Evolutionary conservation across 2,888 invertebrate species (phyloP).

Genomic region (Ichneumoninae sp.): DNA sequence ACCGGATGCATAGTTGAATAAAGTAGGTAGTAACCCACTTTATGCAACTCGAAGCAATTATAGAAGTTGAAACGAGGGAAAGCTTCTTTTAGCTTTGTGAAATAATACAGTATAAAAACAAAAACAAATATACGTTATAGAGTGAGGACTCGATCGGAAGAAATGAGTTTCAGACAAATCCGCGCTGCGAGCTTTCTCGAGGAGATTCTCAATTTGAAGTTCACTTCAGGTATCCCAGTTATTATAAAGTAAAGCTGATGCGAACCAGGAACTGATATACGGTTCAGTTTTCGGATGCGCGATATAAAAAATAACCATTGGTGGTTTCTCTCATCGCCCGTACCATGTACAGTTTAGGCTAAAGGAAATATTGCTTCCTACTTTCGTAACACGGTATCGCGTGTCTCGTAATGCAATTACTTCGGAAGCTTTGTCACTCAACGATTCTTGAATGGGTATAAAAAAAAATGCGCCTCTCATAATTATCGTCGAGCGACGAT

Average conservation of each 20-base stretch:
- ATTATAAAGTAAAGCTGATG: not conserved
- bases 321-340: not conserved
- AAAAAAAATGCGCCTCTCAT: not conserved
- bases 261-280: not conserved
- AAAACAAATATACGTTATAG: not conserved
- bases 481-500: constrained; percentile 35
- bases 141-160: not conserved
- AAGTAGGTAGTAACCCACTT: not conserved
- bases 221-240: not conserved
- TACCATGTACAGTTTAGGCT: not conserved
- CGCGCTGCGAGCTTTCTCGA: not conserved
- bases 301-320: not conserved
- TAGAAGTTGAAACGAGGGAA: not conserved
- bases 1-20: not conserved
- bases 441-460: not conserved
- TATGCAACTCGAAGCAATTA: constrained; percentile 9
- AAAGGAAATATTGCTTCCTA: constrained; percentile 3
- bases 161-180: too few relatives aligned
- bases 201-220: not conserved
- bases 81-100: not conserved
- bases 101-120: not conserved
- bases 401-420: not conserved
- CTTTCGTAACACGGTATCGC: constrained; percentile 10
- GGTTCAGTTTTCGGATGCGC: not conserved
- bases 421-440: constrained; percentile 9